Percentiles rank a stretch among this genome's conserved stretches.
Evolutionary conservation across 2,113 vertebrate genomes (phyloP).

Genomic region (Oxyruncus cristatus): DNA sequence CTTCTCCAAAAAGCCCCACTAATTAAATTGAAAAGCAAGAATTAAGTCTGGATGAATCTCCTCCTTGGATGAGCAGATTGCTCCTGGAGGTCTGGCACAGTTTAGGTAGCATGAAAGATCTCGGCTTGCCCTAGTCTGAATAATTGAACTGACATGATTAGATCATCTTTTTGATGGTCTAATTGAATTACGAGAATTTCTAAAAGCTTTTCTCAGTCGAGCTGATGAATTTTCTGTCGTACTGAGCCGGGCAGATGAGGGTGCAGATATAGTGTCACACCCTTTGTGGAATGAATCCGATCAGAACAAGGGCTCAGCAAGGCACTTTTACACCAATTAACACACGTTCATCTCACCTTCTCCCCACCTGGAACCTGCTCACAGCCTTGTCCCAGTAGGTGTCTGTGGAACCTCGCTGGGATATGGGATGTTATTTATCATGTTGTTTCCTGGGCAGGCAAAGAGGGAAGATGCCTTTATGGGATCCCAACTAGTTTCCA

Average conservation of each 20-base stretch:
- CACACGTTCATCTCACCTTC: not conserved
- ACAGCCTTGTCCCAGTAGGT: not conserved
- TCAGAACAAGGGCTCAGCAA: not conserved
- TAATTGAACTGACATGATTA: constrained; percentile 25
- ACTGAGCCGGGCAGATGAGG: not conserved
- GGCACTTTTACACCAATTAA: not conserved
- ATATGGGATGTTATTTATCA: not conserved
- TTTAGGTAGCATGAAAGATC: not conserved
- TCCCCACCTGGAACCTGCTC: not conserved
- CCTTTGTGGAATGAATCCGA: not conserved
- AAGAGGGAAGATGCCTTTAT: not conserved
- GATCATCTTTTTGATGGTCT: constrained; percentile 27
- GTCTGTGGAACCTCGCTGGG: not conserved
- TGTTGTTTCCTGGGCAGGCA: not conserved
- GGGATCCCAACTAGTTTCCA: not conserved
- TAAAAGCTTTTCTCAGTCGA: not conserved
- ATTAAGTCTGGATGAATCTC: not conserved
- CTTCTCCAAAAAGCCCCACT: not conserved
- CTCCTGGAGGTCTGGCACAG: not conserved
- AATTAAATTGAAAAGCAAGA: not conserved
- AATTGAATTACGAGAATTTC: constrained; percentile 31
- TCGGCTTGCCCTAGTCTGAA: not conserved
- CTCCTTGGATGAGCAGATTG: not conserved
- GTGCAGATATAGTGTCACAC: not conserved
- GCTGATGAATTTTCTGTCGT: not conserved